Base-by-base conservation (phyloP, 2,113 vertebrate genomes). In the Peromyscus maniculatus region DNA sequence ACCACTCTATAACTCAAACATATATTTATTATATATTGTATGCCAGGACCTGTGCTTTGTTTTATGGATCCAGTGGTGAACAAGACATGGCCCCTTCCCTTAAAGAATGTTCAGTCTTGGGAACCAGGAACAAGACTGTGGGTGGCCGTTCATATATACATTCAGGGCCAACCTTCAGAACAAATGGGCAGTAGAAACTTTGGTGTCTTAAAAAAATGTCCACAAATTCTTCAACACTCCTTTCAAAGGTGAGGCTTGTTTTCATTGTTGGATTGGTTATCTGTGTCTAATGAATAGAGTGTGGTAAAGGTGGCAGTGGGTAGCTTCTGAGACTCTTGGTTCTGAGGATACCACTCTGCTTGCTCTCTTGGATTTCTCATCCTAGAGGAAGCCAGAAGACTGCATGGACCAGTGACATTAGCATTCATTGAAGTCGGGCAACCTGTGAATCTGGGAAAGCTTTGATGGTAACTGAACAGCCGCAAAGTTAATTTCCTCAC, bases 111-210 rank as follows among this genome's bases (percentile, higher is more conserved):
- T 66, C 77, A 24, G 36, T n/a, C 67, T n/a, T 39, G 36, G 77
- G 62, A 49, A 62, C 43, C 2, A 75, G 72, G 39, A 43, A 75
- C 72, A 2, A 33, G 59, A 46, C 57, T 1, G 4, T 31, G 39
- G 72, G 39, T 43, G 36, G 24, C 2, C 1, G 21, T 17, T 80
- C 71, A 75, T 24, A 19, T 13, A 19, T 3, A n/a, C 0, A 1
- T 31, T 57, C 13, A 46, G 19, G 31, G 46, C 6, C n/a, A n/a
- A 52, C 21, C 39, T 87, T 55, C 33, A 64, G 52, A 26, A 22
- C 21, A 75, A 21, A 43, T 24, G 4, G 39, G 24, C 21, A 75
- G 72, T 43, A 75, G 72, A 75, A 43, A 75, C 39, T 43, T 75
- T 24, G 21, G 21, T 74, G n/a, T n/a, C 26, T 74, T 69, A 33